Evolutionary conservation across 2,797 vertebrate species (phyloP), one percentile per base, ranked within the genome.

Genomic region (Sciurus carolinensis): DNA sequence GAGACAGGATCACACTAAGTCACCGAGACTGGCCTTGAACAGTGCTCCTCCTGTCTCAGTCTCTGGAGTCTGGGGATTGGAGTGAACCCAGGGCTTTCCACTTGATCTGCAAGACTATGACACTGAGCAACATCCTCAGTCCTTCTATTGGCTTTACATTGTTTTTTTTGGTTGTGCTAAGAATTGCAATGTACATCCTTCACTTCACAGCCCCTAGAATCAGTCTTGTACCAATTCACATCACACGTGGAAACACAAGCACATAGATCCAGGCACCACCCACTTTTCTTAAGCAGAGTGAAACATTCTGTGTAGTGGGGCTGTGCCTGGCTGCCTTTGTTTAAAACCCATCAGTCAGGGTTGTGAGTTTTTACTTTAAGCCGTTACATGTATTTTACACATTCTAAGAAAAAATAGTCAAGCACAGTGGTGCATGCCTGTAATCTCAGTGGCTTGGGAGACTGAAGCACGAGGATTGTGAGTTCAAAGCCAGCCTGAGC

Each of bases 381-480:
- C 82, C 47, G 36, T 64, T 72, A 22, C 59, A 39, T 36, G 67
- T 81, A 71, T 54, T 81, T 75, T 96, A 76, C 54, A 87, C 54
- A 82, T 66, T 77, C n/a, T 87, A n/a, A 84, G 82, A 59, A 52
- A 84, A 93, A 87, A 39, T 36, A 67, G 33, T 17, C 87, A 57
- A 17, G 54, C 7, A 7, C 54, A 22, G 20, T 57, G 54, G 54
- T 57, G 18, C 54, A 57, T 3, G 20, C 54, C 54, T 57, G 54
- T 57, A 22, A 57, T 57, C 20, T 20, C 54, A 57, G 54, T 8
- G 20, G 20, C 7, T 57, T 2, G 7, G 7, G 54, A 57, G 54
- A 7, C 20, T 57, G 54, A 57, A 5, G 20, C 54, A 57, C 6
- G 20, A 22, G 20, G 7, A 57, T 57, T 18, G 7, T 57, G 54